Evolutionary conservation across 2,888 invertebrate species (phyloP), one percentile per base, ranked within the genome.

Genomic region (Tipula lateralis): DNA sequence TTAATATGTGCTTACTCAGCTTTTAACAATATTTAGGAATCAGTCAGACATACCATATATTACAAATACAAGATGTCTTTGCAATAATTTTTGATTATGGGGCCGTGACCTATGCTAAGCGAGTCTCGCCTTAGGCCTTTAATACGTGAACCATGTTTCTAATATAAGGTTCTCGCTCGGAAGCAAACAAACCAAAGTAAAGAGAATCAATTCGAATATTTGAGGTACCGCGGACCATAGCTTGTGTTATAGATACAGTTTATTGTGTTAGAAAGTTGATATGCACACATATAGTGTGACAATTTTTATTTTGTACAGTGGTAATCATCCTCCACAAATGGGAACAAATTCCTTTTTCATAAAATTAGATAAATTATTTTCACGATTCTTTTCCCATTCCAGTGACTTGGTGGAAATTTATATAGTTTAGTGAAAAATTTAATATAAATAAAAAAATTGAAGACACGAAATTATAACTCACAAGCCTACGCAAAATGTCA

Each of bases 401-500:
- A 16, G 44, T 5, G 44, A 2, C 66, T 24, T 24, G 19, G 24
- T 66, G 24, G 2, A 66, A 66, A 66, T 66, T 66, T 7, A 66
- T 66, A 24, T 66, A 66, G 66, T 66, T 66, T 66, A 24, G 1
- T 24, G 66, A 50, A 50, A 50, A 50, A 50, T 16, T 50, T 50
- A 50, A 16, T 12, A 66, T 12, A 66, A 66, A 66, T 19, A 24
- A 66, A 66, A 24, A 6, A 66, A 66, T 66, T 24, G 66, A 66
- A 66, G 66, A 66, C 66, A 66, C 66, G 24, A 66, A 66, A 66
- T 24, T 66, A 66, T 66, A 66, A 66, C 66, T 66, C 66, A 66
- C 66, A 66, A 66, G 9, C 66, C 66, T 66, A 66, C 66, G 66
- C 66, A 66, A 24, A 32, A 24, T 66, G 66, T 66, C 66, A 66